phyloP scores from a whole-genome alignment of 2,113 vertebrate species.

The Tautogolabrus adspersus region DNA sequence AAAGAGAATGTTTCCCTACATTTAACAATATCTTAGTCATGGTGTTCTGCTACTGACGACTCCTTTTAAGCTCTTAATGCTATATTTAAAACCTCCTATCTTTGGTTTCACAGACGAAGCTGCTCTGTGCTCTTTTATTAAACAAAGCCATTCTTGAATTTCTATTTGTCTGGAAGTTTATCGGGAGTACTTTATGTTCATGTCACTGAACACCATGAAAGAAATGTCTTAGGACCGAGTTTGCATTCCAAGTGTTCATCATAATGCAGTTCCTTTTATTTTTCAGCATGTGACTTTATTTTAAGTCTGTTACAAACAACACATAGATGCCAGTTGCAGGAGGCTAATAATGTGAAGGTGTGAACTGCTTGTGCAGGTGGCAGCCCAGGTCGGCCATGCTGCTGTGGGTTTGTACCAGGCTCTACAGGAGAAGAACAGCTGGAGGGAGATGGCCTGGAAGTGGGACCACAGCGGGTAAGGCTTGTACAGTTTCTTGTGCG shows the following conservation, averaged over 20 bases:
- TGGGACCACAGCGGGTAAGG: conserved; percentile 88
- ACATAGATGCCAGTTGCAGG: background rate
- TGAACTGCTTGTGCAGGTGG: conserved; percentile 75
- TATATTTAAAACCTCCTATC: background rate
- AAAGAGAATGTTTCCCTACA: background rate
- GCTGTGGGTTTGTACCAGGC: conserved; percentile 87
- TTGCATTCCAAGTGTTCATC: background rate
- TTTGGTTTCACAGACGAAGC: conserved; percentile 1
- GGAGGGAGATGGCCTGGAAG: conserved; percentile 85
- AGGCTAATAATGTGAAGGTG: background rate
- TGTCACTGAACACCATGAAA: background rate
- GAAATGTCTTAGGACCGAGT: background rate
- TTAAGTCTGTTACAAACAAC: background rate
- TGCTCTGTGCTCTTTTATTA: background rate
- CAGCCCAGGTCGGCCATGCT: conserved; percentile 87
- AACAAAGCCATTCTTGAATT: background rate
- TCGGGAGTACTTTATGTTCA: background rate
- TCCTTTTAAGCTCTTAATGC: background rate
- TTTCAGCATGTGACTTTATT: background rate
- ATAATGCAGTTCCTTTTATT: background rate
- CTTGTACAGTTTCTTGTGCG: background rate
- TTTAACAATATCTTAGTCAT: background rate
- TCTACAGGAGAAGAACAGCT: conserved; percentile 84
- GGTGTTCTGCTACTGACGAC: background rate
- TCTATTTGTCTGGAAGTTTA: background rate